Evolutionary conservation across 2,113 vertebrate species (phyloP).

Genomic region (Lophura nycthemera): DNA sequence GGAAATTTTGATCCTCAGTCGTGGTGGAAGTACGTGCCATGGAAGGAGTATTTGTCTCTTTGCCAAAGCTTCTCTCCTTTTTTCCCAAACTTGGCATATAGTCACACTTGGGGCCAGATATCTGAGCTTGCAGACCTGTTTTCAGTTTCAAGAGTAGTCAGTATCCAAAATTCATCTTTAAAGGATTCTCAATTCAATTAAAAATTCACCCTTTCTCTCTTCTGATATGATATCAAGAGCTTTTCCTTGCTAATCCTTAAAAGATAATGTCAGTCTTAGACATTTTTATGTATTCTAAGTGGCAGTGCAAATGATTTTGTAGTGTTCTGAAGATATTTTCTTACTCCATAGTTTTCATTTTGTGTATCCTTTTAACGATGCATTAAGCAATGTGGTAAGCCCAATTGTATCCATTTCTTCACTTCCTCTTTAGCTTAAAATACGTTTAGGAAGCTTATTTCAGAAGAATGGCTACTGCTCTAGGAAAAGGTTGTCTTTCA

Average conservation of each 20-base stretch:
- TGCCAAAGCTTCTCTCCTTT: not conserved
- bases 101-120: not conserved
- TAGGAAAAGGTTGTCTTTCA: not conserved
- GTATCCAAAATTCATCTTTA: not conserved
- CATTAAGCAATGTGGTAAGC: not conserved
- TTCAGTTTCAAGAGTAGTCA: constrained; percentile 2
- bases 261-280: not conserved
- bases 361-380: not conserved
- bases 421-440: not conserved
- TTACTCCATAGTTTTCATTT: not conserved
- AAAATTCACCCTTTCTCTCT: constrained; percentile 10
- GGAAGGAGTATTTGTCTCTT: not conserved
- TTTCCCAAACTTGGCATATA: not conserved
- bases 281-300: not conserved
- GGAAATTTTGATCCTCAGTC: not conserved
- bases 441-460: not conserved
- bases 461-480: not conserved
- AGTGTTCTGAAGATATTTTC: not conserved
- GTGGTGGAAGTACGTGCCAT: not conserved
- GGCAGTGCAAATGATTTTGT: not conserved
- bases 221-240: not conserved
- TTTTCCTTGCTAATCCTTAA: not conserved
- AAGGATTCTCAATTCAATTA: not conserved
- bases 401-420: not conserved
- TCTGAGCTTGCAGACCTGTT: not conserved